Evolutionary conservation across 2,888 invertebrate species (phyloP).

Genomic region (Uloborus plumipes): DNA sequence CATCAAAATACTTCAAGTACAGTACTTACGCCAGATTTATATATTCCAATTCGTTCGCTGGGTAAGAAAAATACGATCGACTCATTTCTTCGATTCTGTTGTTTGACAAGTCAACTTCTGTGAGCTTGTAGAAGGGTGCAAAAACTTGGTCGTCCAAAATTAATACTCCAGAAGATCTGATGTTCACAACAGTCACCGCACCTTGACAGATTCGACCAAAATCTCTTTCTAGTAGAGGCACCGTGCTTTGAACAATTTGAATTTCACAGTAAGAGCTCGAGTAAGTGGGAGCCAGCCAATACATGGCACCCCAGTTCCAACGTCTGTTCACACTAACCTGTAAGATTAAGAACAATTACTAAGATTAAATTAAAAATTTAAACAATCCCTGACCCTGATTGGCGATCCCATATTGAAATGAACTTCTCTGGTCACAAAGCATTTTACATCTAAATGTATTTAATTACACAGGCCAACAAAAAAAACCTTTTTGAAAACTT

Average conservation of each 20-base stretch:
- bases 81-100: constrained; percentile 47
- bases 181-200: constrained; percentile 49
- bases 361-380: no score
- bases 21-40: constrained; percentile 53
- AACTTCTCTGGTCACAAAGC: no score
- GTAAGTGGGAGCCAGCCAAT: constrained; percentile 34
- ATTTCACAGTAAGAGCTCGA: constrained; percentile 45
- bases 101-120: constrained; percentile 42
- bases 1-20: no score
- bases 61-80: constrained; percentile 46
- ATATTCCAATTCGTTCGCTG: constrained; percentile 33
- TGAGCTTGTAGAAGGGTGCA: constrained; percentile 34
- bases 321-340: constrained; percentile 32
- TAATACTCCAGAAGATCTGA: constrained; percentile 29
- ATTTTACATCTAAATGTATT: no score
- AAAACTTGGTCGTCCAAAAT: constrained; percentile 43
- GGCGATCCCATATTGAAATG: no score
- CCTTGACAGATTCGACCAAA: constrained; percentile 60
- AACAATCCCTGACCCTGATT: no score
- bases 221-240: constrained; percentile 22
- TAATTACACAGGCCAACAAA: no score
- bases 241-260: constrained; percentile 44
- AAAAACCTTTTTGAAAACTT: no score
- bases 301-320: constrained; percentile 56
- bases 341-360: no score